Evolutionary conservation across 2,888 invertebrate species (phyloP).

Genomic region (Ornithoptera priamus): DNA sequence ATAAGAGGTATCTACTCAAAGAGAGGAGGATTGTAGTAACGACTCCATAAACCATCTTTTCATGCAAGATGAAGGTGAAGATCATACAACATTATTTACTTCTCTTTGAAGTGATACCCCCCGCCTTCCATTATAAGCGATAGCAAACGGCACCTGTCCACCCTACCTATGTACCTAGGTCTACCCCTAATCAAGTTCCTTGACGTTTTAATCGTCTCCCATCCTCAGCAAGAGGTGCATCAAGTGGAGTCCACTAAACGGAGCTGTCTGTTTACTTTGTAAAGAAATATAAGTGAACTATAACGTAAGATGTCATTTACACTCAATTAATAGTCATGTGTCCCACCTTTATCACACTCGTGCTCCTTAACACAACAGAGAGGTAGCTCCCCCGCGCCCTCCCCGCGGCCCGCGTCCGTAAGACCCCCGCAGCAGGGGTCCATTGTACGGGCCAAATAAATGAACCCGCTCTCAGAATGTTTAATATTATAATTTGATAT

Average conservation of each 20-base stretch:
- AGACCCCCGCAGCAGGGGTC: constrained; percentile 56
- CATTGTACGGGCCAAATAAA: constrained; percentile 70
- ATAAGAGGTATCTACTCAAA: too few relatives aligned
- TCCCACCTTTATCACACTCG: constrained; percentile 36
- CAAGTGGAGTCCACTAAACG: not conserved
- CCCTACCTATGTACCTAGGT: too few relatives aligned
- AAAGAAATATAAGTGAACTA: not conserved
- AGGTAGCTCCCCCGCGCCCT: constrained; percentile 32
- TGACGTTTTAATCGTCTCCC: too few relatives aligned
- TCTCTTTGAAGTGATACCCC: too few relatives aligned
- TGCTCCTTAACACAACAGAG: constrained; percentile 39
- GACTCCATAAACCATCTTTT: too few relatives aligned
- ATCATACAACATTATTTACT: too few relatives aligned
- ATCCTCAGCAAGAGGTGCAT: too few relatives aligned
- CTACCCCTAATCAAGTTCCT: too few relatives aligned
- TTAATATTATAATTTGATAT: constrained; percentile 80
- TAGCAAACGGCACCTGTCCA: too few relatives aligned
- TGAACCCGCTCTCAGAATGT: constrained; percentile 66
- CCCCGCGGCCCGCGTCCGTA: constrained; percentile 30
- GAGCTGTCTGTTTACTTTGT: not conserved
- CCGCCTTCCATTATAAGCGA: too few relatives aligned
- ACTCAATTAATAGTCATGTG: constrained; percentile 15
- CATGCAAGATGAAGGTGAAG: too few relatives aligned
- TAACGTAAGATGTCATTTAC: not conserved
- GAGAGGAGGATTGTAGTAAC: too few relatives aligned